These are phyloP conservation scores for Chiloscyllium punctatum DNA, from an alignment of 2,797 vertebrate species.

Conservation along the genomic window DNA sequence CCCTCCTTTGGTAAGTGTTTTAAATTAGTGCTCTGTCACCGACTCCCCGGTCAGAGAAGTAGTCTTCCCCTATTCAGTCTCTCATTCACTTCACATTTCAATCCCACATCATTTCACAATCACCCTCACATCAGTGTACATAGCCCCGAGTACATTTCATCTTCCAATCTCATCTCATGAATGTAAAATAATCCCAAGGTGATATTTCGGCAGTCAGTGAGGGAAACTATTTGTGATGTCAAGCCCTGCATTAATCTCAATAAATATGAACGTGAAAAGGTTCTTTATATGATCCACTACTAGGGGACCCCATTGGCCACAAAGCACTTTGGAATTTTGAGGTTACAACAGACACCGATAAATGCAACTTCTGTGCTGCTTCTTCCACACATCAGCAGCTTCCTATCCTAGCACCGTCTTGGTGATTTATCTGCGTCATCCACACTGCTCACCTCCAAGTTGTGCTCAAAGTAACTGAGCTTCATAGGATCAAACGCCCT, in stretches of 20 bases:
- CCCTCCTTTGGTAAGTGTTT: neutral
- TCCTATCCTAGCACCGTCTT: neutral
- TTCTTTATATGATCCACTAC: neutral
- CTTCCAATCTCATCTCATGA: neutral
- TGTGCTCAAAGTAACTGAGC: constrained; percentile 89
- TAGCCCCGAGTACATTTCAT: neutral
- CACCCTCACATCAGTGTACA: neutral
- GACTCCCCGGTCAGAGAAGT: neutral
- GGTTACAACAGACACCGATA: neutral
- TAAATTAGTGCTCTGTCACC: neutral
- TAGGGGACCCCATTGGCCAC: too few relatives aligned
- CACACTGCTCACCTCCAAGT: constrained; percentile 71
- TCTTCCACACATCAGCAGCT: neutral
- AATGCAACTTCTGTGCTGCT: neutral
- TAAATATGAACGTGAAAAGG: neutral
- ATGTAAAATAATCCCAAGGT: neutral
- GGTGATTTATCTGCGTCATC: neutral
- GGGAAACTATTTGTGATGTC: neutral
- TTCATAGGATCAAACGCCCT: constrained; percentile 66
- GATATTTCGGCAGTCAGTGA: neutral
- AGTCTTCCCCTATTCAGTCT: neutral
- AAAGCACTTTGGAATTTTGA: neutral
- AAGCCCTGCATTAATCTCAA: neutral
- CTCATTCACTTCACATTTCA: neutral
- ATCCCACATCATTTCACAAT: neutral